Conservation (phyloP, 2,888 invertebrate species). For the Caenorhabditis sulstoni region DNA sequence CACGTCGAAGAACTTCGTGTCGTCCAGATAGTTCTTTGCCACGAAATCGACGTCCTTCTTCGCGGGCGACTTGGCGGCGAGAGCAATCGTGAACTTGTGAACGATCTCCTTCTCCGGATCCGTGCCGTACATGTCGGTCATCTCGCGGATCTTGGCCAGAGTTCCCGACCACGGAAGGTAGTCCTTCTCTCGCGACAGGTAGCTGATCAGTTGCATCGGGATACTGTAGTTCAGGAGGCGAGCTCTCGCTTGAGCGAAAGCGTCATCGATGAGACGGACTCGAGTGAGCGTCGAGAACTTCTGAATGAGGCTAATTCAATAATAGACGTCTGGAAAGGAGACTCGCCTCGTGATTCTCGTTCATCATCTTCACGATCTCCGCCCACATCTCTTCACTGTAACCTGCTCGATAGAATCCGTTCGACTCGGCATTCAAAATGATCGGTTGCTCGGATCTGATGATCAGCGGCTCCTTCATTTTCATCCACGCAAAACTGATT, state of each 20-base stretch:
- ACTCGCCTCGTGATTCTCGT: constrained; percentile 66
- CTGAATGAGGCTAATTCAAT: constrained; percentile 27
- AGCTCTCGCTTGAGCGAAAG: constrained; percentile 62
- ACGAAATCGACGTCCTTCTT: constrained; percentile 58
- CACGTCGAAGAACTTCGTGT: constrained; percentile 73
- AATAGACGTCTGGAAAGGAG: too few relatives aligned
- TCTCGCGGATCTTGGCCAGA: constrained; percentile 21
- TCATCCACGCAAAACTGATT: constrained; percentile 73
- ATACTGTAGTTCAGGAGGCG: constrained; percentile 61
- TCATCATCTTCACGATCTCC: constrained; percentile 68
- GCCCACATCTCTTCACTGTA: constrained; percentile 74
- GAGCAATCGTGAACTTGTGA: constrained; percentile 47
- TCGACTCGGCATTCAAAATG: constrained; percentile 75
- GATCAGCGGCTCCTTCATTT: constrained; percentile 31
- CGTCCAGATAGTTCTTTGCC: constrained; percentile 61
- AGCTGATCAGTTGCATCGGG: constrained; percentile 57
- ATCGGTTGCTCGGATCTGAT: constrained; percentile 49
- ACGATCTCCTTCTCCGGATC: constrained; percentile 56
- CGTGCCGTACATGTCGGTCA: constrained; percentile 47
- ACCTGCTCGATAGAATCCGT: constrained; percentile 78
- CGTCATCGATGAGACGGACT: constrained; percentile 65
- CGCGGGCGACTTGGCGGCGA: constrained; percentile 60
- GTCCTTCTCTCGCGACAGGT: constrained; percentile 61
- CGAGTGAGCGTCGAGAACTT: constrained; percentile 55
- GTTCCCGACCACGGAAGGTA: constrained; percentile 47